Conservation (phyloP, 2,888 invertebrate genomes). For the Bimastos eiseni region DNA sequence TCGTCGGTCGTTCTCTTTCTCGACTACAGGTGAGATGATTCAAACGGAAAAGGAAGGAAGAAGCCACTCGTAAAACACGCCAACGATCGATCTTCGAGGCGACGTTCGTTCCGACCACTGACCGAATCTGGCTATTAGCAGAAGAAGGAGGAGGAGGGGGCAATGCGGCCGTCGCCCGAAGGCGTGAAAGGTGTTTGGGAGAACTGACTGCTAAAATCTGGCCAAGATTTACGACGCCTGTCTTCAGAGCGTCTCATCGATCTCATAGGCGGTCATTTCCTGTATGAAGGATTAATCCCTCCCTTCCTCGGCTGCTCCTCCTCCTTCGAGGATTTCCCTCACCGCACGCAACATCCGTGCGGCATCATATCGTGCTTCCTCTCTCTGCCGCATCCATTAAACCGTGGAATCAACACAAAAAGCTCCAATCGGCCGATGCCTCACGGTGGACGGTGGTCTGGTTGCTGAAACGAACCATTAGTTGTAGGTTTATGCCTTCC, state of each 20-base stretch:
- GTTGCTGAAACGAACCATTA: neutral
- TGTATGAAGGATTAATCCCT: constrained; percentile 1
- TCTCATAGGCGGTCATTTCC: neutral
- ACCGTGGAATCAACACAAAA: neutral
- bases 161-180: neutral
- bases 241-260: constrained; percentile 13
- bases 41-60: neutral
- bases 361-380: neutral
- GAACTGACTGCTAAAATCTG: neutral
- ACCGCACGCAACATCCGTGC: neutral
- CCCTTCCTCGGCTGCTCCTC: neutral
- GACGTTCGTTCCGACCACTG: neutral
- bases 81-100: neutral
- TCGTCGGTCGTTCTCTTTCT: neutral
- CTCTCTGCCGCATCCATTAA: constrained; percentile 2
- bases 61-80: constrained; percentile 5
- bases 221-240: neutral
- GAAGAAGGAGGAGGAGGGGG: neutral
- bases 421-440: neutral
- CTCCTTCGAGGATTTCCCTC: neutral
- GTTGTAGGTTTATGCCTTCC: too few species aligned
- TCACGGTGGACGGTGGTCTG: neutral
- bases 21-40: neutral
- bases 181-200: neutral
- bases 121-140: neutral